These are phyloP conservation scores for Panagrolaimus sp. DNA, from an alignment of 1,140 invertebrate genomes.

Conservation along the genomic window DNA sequence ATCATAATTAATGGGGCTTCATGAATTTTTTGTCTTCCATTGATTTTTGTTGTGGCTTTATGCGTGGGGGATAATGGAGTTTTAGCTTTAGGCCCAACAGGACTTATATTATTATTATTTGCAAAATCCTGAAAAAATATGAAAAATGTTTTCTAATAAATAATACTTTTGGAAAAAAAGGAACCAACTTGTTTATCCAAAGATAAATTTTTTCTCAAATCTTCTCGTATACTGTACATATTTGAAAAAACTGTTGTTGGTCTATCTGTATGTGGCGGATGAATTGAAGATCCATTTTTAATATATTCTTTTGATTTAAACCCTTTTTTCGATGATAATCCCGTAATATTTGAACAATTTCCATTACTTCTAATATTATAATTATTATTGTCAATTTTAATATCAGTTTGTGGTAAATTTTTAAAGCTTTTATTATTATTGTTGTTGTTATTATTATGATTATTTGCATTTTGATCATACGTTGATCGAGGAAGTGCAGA, in stretches of 20 bases:
- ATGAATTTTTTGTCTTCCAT: not conserved
- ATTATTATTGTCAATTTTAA: too few relatives aligned
- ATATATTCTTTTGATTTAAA: too few relatives aligned
- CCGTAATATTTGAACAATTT: too few relatives aligned
- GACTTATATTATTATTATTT: constrained; percentile 14
- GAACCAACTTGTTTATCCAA: constrained; percentile 4
- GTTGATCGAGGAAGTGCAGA: not conserved
- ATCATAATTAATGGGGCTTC: not conserved
- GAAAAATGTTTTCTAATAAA: not conserved
- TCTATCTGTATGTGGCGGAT: not conserved
- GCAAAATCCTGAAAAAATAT: constrained; percentile 4
- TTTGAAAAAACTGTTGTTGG: constrained; percentile 13
- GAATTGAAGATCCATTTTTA: not conserved
- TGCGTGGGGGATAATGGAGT: constrained; percentile 6
- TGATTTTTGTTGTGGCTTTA: not conserved
- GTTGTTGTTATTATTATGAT: too few relatives aligned
- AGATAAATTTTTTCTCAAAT: not conserved
- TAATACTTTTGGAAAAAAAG: not conserved
- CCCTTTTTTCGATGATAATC: too few relatives aligned
- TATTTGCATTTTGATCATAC: too few relatives aligned
- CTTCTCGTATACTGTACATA: constrained; percentile 14
- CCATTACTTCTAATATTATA: too few relatives aligned
- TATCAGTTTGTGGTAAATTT: too few relatives aligned
- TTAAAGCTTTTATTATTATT: too few relatives aligned
- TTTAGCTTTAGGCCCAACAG: constrained; percentile 4